A percentile compares a stretch with the other conserved stretches of the same genome.
phyloP scores from a whole-genome alignment of 2,797 vertebrate species.

The Picus viridis region DNA sequence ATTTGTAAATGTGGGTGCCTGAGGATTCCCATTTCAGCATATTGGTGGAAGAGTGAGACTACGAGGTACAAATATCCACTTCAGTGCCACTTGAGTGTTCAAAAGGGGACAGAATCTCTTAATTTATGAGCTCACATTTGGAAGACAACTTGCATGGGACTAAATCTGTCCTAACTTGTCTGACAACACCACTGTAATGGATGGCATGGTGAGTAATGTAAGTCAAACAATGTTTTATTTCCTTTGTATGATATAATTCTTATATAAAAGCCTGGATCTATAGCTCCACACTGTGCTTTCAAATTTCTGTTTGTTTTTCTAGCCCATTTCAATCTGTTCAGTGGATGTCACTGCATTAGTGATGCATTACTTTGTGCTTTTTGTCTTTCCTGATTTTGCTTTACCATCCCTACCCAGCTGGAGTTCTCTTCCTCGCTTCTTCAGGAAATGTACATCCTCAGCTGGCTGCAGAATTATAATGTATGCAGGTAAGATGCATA shows the following conservation, averaged over 20 bases:
- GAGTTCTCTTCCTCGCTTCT: not conserved
- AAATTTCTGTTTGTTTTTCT: conserved; percentile 11
- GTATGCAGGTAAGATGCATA: not conserved
- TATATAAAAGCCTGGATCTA: not conserved
- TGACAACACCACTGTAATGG: not conserved
- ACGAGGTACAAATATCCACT: not conserved
- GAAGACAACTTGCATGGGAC: not conserved
- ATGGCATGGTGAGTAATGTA: not conserved
- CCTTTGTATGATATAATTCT: not conserved
- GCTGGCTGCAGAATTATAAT: not conserved
- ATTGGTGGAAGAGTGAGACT: not conserved
- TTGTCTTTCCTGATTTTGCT: conserved; percentile 15
- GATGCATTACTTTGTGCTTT: not conserved
- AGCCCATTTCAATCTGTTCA: not conserved
- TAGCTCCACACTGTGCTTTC: conserved; percentile 2
- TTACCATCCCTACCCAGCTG: not conserved
- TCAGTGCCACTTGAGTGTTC: not conserved
- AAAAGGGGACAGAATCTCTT: not conserved
- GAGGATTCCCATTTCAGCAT: conserved; percentile 41
- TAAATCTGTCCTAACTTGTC: conserved; percentile 9
- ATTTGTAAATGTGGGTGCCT: conserved; percentile 52
- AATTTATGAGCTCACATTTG: not conserved
- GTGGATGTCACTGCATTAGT: not conserved
- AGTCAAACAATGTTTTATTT: conserved; percentile 47
- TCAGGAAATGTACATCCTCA: not conserved